These are phyloP conservation scores for Conus betulinus DNA, from an alignment of 1,140 invertebrate genomes.

Conservation along the genomic window DNA sequence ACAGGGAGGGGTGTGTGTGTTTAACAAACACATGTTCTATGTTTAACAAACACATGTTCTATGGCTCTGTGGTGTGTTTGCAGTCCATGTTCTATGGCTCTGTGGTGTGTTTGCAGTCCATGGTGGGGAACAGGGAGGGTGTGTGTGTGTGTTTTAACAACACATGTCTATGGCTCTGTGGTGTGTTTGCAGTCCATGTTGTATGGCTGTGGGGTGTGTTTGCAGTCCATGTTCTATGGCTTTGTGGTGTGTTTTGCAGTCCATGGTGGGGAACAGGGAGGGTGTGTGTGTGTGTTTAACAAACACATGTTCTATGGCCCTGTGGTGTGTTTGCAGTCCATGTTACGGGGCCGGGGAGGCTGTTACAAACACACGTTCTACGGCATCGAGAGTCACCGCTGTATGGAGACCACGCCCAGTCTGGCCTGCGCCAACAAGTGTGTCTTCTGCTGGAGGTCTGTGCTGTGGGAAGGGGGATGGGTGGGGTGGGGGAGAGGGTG, in stretches of 20 bases:
- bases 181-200: not conserved
- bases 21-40: not conserved
- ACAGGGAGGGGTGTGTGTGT: too few relatives aligned
- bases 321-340: slow-evolving; percentile 75
- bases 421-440: slow-evolving; percentile 84
- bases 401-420: slow-evolving; percentile 83
- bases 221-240: not conserved
- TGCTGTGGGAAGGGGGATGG: not conserved
- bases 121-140: slow-evolving; percentile 82
- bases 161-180: not conserved
- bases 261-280: slow-evolving; percentile 62
- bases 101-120: slow-evolving; percentile 75
- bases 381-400: slow-evolving; percentile 82
- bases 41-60: slow-evolving; percentile 54
- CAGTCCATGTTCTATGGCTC: slow-evolving; percentile 84
- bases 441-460: slow-evolving; percentile 82
- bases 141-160: slow-evolving; percentile 54
- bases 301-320: slow-evolving; percentile 84
- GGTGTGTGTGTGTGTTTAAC: slow-evolving; percentile 81
- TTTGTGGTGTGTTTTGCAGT: slow-evolving; percentile 32
- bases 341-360: slow-evolving; percentile 81
- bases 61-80: slow-evolving; percentile 82
- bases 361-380: slow-evolving; percentile 85
- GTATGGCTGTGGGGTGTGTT: too few relatives aligned
- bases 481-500: not conserved